These are phyloP conservation scores for Acromyrmex heyeri DNA, from an alignment of 1,140 invertebrate species.

Conservation along the genomic window DNA sequence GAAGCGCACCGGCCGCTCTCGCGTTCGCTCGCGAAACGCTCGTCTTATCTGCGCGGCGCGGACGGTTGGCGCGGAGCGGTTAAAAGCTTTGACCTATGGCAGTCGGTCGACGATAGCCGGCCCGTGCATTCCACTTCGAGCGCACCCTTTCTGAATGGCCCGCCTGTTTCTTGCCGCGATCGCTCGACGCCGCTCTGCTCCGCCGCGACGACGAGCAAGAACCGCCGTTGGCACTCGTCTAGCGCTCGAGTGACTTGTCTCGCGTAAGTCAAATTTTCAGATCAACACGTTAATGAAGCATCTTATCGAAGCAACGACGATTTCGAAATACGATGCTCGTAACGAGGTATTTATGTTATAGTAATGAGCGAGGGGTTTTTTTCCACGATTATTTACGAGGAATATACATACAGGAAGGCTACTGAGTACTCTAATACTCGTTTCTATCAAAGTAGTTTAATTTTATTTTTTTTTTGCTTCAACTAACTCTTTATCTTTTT, in stretches of 20 bases:
- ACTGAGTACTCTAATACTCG: no score
- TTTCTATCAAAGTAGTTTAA: no score
- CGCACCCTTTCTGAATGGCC: constrained; percentile 81
- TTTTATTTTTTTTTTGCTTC: no score
- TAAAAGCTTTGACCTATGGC: constrained; percentile 85
- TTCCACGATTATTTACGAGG: not conserved
- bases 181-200: not conserved
- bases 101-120: constrained; percentile 83
- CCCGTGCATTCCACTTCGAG: constrained; percentile 80
- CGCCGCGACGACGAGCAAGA: constrained; percentile 24
- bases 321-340: not conserved
- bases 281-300: not conserved
- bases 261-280: constrained; percentile 6
- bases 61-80: constrained; percentile 67
- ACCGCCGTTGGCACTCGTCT: not conserved
- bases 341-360: no score
- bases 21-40: constrained; percentile 77
- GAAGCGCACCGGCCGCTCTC: constrained; percentile 14
- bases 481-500: no score
- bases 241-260: constrained; percentile 4
- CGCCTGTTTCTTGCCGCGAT: constrained; percentile 79
- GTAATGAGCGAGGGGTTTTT: not conserved
- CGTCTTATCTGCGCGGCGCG: constrained; percentile 75
- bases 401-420: no score
- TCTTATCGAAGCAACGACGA: not conserved